phyloP scores from a whole-genome alignment of 2,113 vertebrate genomes.

The Lepus americanus region DNA sequence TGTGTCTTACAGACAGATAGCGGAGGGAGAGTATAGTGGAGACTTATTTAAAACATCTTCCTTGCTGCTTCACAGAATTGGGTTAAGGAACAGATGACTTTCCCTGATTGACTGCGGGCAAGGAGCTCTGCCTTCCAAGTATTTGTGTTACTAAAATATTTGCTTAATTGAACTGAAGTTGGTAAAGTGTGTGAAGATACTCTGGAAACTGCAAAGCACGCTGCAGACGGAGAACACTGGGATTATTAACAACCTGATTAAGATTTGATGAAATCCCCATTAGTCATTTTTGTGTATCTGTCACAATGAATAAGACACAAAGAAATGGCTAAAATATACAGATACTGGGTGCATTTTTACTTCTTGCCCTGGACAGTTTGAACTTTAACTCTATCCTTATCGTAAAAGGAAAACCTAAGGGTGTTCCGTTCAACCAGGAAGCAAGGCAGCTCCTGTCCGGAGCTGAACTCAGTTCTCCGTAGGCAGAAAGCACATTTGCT shows the following conservation, averaged over 20 bases:
- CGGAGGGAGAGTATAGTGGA: accelerated
- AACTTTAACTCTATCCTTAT: not conserved
- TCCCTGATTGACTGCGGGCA: not conserved
- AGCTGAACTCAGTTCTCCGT: accelerated
- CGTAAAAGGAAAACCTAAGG: not conserved
- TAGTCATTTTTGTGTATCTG: conserved; percentile 76
- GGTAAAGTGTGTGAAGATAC: conserved; percentile 46
- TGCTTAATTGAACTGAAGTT: conserved; percentile 72
- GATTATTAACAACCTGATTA: conserved; percentile 74
- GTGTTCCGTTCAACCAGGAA: not conserved
- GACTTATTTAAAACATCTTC: not conserved
- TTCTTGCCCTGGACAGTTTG: not conserved
- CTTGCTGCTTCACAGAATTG: not conserved
- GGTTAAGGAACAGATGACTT: not conserved
- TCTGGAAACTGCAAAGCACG: conserved; percentile 54
- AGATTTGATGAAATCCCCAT: conserved; percentile 72
- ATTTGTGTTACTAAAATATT: conserved; percentile 59
- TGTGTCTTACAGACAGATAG: not conserved
- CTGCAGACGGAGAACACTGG: not conserved
- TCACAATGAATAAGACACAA: conserved; percentile 73
- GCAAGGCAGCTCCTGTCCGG: not conserved
- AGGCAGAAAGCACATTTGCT: not conserved
- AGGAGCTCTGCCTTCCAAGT: not conserved
- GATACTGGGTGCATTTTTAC: conserved; percentile 38
- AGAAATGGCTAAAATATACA: conserved; percentile 1